Evolutionary conservation across 2,113 vertebrate species (phyloP).

Genomic region (Brachionichthys hirsutus): DNA sequence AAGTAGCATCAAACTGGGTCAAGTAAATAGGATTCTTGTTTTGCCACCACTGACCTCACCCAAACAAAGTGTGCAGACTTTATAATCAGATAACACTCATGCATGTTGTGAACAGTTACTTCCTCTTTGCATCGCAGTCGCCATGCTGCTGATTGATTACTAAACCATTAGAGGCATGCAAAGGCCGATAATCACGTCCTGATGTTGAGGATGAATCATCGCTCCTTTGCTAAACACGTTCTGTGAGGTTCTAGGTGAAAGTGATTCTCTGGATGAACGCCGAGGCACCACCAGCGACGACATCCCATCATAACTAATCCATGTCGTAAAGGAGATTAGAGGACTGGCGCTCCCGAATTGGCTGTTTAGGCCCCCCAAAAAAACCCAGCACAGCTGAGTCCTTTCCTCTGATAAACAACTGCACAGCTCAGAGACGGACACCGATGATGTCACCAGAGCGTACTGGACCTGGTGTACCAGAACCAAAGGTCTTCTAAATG

Average conservation of each 20-base stretch:
- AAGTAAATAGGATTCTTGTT: too few species aligned
- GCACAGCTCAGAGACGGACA: conserved; percentile 33
- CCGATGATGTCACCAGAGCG: conserved; percentile 5
- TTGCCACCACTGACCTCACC: too few species aligned
- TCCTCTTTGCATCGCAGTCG: conserved; percentile 25
- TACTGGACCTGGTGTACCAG: conserved; percentile 5
- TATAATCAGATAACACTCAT: too few species aligned
- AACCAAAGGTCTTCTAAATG: conserved; percentile 46
- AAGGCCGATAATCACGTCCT: conserved; percentile 34
- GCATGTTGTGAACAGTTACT: conserved; percentile 22
- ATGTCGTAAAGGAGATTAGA: conserved; percentile 46
- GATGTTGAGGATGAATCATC: conserved; percentile 48
- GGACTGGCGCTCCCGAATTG: conserved; percentile 36
- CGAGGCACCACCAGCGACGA: conserved; percentile 9
- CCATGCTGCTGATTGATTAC: conserved; percentile 31
- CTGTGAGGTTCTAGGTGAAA: conserved; percentile 31
- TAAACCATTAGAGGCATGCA: conserved; percentile 24
- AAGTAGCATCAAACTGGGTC: too few species aligned
- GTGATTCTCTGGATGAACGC: conserved; percentile 33
- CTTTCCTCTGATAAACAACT: conserved; percentile 30
- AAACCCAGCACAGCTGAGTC: conserved; percentile 8
- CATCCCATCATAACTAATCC: conserved; percentile 44
- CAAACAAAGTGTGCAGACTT: too few species aligned
- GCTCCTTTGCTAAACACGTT: conserved; percentile 35
- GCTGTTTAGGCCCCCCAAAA: conserved; percentile 8